Conservation (phyloP, 1,140 invertebrate genomes). For the Bombus soroeensis region DNA sequence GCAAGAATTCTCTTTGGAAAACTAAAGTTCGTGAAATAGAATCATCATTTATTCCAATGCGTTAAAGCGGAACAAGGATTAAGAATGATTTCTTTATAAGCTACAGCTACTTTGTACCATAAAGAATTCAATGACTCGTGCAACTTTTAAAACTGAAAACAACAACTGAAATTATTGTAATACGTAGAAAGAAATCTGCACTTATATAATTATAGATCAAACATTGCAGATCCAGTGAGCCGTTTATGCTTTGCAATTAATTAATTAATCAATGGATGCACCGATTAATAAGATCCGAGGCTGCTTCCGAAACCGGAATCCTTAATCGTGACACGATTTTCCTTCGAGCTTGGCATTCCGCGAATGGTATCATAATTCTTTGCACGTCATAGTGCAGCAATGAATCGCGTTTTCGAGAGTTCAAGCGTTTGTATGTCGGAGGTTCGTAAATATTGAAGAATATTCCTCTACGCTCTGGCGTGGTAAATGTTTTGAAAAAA, state of each 20-base stretch:
- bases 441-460: constrained; percentile 34
- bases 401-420: constrained; percentile 8
- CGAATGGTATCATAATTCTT: constrained; percentile 13
- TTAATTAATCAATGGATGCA: not conserved
- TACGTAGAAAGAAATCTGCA: not conserved
- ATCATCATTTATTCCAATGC: too few relatives aligned
- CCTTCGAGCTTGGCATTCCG: not conserved
- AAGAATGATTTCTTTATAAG: too few relatives aligned
- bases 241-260: too few relatives aligned
- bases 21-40: too few relatives aligned
- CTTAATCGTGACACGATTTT: not conserved
- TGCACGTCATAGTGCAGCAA: not conserved
- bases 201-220: not conserved
- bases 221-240: too few relatives aligned
- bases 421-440: not conserved
- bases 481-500: constrained; percentile 22
- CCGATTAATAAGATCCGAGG: not conserved
- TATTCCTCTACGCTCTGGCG: not conserved
- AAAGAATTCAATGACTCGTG: too few relatives aligned
- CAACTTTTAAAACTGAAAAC: too few relatives aligned
- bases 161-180: not conserved
- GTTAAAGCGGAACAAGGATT: too few relatives aligned
- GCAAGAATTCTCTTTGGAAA: too few relatives aligned
- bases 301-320: not conserved
- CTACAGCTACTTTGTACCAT: too few relatives aligned